These are phyloP conservation scores for Diglossa brunneiventris DNA, from an alignment of 2,113 vertebrate species.

Conservation along the genomic window DNA sequence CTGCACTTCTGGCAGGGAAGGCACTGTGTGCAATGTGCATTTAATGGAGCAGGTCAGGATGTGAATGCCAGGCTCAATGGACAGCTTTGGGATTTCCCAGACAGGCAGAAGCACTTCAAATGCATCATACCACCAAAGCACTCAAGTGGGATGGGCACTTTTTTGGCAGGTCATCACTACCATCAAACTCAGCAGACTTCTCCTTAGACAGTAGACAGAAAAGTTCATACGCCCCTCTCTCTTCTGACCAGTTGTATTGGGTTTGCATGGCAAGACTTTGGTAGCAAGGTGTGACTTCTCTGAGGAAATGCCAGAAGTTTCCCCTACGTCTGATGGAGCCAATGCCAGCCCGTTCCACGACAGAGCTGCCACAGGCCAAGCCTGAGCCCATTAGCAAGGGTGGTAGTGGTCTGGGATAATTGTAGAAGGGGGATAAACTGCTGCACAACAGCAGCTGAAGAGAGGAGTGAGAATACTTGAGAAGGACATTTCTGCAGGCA, in stretches of 20 bases:
- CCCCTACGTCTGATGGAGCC: rapidly evolving
- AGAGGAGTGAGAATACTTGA: not conserved
- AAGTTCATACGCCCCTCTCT: not conserved
- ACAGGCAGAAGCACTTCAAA: not conserved
- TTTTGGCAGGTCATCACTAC: not conserved
- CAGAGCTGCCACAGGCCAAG: rapidly evolving
- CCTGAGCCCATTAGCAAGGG: rapidly evolving
- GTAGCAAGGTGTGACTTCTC: not conserved
- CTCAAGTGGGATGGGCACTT: not conserved
- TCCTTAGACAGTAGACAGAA: not conserved
- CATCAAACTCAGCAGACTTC: not conserved
- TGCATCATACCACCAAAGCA: not conserved
- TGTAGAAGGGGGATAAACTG: not conserved
- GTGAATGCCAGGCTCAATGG: rapidly evolving
- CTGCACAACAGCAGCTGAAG: not conserved
- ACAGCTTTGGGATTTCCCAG: not conserved
- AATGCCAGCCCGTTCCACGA: not conserved
- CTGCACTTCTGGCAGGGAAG: not conserved
- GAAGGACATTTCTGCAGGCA: not conserved
- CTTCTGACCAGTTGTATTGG: not conserved
- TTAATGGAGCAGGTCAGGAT: not conserved
- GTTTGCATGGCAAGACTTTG: not conserved
- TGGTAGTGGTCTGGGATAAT: not conserved
- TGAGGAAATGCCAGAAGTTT: not conserved
- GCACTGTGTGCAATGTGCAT: not conserved